phyloP scores from a whole-genome alignment of 2,797 vertebrate species.

The Ficedula albicollis region DNA sequence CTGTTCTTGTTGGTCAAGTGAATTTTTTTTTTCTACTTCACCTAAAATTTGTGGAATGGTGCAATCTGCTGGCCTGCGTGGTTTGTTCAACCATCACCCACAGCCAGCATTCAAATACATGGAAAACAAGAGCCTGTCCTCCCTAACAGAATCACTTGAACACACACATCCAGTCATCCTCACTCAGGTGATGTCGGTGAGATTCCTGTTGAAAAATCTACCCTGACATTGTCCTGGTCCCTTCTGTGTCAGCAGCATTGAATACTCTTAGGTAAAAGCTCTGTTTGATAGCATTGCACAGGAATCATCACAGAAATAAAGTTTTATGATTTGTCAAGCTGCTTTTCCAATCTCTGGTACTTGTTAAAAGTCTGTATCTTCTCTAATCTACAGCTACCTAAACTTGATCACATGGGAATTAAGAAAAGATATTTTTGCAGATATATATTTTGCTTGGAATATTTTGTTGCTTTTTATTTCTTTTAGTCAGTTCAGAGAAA shows the following conservation, averaged over 20 bases:
- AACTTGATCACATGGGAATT: not conserved
- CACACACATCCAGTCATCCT: not conserved
- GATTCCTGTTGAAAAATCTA: not conserved
- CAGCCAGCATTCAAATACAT: not conserved
- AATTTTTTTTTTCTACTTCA: not conserved
- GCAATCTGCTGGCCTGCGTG: not conserved
- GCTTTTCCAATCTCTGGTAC: not conserved
- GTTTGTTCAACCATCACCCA: not conserved
- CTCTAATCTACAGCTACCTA: not conserved
- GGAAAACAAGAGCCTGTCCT: rapidly evolving
- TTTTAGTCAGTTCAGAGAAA: not conserved
- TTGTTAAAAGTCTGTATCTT: not conserved
- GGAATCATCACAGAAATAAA: not conserved
- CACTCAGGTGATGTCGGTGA: not conserved
- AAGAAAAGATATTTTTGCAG: not conserved
- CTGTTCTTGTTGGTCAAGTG: too few species aligned
- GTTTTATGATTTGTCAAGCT: not conserved
- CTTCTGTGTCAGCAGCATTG: not conserved
- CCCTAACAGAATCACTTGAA: not conserved
- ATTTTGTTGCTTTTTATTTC: not conserved
- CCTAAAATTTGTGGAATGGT: not conserved
- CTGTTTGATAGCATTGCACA: not conserved
- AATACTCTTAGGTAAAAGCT: rapidly evolving
- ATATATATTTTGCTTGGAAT: not conserved
- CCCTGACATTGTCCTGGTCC: not conserved